Evolutionary conservation across 2,797 vertebrate species (phyloP).

Genomic region (Peromyscus nudipes): DNA sequence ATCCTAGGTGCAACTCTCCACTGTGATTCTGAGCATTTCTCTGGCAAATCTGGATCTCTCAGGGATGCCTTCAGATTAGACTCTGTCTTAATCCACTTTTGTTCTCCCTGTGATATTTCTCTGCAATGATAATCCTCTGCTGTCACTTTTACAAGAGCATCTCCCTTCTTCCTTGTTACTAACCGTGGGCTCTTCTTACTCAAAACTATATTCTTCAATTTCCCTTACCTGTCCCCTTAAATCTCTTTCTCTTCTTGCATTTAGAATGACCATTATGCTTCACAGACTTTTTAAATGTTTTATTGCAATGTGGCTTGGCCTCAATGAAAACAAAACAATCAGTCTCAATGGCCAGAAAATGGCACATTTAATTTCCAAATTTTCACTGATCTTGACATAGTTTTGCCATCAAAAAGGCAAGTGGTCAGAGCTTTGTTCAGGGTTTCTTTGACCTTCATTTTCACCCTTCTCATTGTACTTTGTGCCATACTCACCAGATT

Average conservation of each 20-base stretch:
- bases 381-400: neutral
- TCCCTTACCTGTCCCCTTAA: neutral
- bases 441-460: neutral
- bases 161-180: neutral
- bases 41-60: neutral
- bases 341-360: too few species aligned
- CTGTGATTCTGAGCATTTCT: neutral
- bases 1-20: neutral
- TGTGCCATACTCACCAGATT: neutral
- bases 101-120: neutral
- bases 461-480: neutral
- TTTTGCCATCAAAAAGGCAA: neutral
- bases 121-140: neutral
- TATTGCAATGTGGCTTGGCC: neutral
- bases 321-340: neutral
- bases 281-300: neutral
- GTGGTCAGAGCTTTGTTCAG: neutral
- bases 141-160: neutral
- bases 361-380: neutral
- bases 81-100: neutral
- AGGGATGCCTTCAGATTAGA: neutral
- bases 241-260: neutral
- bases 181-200: neutral
- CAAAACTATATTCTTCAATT: neutral
- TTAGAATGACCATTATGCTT: neutral